These are phyloP conservation scores for Platycercus adscitus DNA, from an alignment of 2,113 vertebrate species.

Conservation along the genomic window DNA sequence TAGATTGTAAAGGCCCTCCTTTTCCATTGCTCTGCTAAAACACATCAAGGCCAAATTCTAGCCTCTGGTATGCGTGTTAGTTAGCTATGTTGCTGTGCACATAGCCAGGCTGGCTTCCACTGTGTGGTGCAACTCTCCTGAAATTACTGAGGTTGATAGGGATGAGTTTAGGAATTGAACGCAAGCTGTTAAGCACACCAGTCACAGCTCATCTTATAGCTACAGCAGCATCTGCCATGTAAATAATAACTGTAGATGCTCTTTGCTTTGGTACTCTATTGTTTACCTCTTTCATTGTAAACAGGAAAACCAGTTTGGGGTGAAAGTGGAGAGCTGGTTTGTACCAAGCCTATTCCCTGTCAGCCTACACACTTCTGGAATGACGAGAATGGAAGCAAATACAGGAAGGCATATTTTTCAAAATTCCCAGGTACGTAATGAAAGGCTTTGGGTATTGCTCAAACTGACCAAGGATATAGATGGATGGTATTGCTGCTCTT, in stretches of 20 bases:
- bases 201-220: not conserved
- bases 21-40: not conserved
- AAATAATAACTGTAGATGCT: not conserved
- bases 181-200: not conserved
- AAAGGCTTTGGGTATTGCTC: not conserved
- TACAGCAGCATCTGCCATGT: not conserved
- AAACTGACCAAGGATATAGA: not conserved
- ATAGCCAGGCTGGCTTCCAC: not conserved
- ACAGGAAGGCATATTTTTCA: conserved; percentile 95
- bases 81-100: not conserved
- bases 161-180: not conserved
- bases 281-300: not conserved
- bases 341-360: conserved; percentile 91
- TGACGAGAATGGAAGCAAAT: conserved; percentile 91
- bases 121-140: not conserved
- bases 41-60: not conserved
- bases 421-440: conserved; percentile 83
- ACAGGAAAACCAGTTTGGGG: conserved; percentile 92
- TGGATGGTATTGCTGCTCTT: not conserved
- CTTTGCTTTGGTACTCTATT: not conserved
- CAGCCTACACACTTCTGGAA: conserved; percentile 98
- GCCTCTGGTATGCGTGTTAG: not conserved
- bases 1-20: not conserved
- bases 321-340: conserved; percentile 95
- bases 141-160: not conserved